phyloP scores from a whole-genome alignment of 2,888 invertebrate species.

The Mayetiola destructor region DNA sequence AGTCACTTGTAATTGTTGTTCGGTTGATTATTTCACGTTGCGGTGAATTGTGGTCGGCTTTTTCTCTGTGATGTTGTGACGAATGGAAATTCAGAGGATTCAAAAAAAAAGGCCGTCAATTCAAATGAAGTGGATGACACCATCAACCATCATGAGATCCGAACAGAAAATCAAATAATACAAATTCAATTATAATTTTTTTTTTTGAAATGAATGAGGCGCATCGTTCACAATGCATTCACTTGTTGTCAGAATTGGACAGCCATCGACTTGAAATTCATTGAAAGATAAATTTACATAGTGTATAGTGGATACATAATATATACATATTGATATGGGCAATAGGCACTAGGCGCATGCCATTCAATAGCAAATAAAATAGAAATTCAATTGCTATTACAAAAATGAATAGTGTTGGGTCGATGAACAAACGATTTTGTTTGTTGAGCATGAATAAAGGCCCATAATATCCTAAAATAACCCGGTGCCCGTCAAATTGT shows the following conservation, averaged over 20 bases:
- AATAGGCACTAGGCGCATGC: too few species aligned
- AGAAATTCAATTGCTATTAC: background rate
- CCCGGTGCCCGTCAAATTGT: background rate
- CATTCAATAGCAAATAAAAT: background rate
- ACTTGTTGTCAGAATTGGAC: background rate
- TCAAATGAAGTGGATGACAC: slow-evolving; percentile 8
- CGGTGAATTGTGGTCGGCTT: background rate
- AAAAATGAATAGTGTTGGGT: background rate
- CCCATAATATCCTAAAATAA: background rate
- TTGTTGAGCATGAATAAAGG: background rate
- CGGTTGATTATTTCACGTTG: background rate
- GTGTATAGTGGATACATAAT: too few species aligned
- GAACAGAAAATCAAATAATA: background rate
- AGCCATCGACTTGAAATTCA: background rate
- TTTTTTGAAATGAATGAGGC: too few species aligned
- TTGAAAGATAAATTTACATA: too few species aligned
- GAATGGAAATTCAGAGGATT: background rate
- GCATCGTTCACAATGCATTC: too few species aligned
- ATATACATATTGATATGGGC: too few species aligned
- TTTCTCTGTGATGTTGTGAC: background rate
- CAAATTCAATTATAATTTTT: too few species aligned
- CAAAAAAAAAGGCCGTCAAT: background rate
- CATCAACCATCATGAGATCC: too few species aligned
- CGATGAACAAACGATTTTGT: background rate
- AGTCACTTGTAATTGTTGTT: background rate